These are phyloP conservation scores for Gobio occitaniae DNA, from an alignment of 2,797 vertebrate genomes.

Conservation along the genomic window DNA sequence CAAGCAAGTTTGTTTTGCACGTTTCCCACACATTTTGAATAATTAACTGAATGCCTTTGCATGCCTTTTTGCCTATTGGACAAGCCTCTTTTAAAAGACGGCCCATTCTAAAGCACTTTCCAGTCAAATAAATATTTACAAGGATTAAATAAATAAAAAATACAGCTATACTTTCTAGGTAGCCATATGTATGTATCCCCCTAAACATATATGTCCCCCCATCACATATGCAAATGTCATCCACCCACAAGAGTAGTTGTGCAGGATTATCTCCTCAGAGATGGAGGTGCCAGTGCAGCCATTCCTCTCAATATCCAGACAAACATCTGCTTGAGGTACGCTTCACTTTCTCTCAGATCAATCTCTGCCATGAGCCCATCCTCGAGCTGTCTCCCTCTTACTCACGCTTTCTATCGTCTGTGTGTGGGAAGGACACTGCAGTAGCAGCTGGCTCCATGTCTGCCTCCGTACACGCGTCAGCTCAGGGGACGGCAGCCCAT, in stretches of 20 bases:
- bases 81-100: background rate
- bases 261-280: slow-evolving; percentile 64
- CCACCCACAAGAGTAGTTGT: slow-evolving; percentile 54
- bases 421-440: slow-evolving; percentile 45
- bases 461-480: background rate
- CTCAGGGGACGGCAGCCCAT: slow-evolving; percentile 41
- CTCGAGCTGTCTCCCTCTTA: slow-evolving; percentile 53
- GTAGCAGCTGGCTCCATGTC: slow-evolving; percentile 39
- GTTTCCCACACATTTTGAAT: background rate
- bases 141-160: background rate
- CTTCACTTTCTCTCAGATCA: slow-evolving; percentile 71
- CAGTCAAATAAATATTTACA: background rate
- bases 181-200: background rate
- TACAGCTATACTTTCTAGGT: background rate
- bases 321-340: slow-evolving; percentile 77
- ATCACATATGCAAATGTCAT: background rate
- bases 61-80: background rate
- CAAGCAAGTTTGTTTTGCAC: background rate
- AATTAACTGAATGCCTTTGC: background rate
- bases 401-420: slow-evolving; percentile 22
- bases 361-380: slow-evolving; percentile 75
- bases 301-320: slow-evolving; percentile 74
- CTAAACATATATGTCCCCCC: background rate
- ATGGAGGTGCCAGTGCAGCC: slow-evolving; percentile 63
- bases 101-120: background rate